phyloP scores from a whole-genome alignment of 2,797 vertebrate species.

The Atherinosoma microstoma region DNA sequence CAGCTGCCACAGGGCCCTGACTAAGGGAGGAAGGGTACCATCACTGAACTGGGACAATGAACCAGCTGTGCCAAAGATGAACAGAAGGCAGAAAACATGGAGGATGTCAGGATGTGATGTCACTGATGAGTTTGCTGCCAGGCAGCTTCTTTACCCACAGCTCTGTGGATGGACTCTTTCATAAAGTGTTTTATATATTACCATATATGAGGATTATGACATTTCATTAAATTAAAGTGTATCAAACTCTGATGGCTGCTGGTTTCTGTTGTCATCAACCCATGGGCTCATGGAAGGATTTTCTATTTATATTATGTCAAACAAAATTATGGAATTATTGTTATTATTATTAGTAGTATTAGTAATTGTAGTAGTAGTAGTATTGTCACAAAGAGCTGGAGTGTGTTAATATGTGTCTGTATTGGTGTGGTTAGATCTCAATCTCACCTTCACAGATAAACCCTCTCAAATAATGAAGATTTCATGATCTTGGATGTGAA shows the following conservation, averaged over 20 bases:
- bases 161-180: slow-evolving; percentile 30
- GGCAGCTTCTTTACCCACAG: slow-evolving; percentile 61
- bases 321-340: too few species aligned
- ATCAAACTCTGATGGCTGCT: slow-evolving; percentile 3
- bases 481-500: too few species aligned
- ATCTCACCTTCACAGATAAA: background rate
- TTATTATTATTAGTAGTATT: too few species aligned
- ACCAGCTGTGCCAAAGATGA: slow-evolving; percentile 19
- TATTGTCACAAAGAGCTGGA: background rate
- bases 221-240: slow-evolving; percentile 45
- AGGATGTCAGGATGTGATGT: slow-evolving; percentile 16
- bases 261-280: slow-evolving; percentile 7
- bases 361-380: too few species aligned
- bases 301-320: background rate
- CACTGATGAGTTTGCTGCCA: slow-evolving; percentile 71
- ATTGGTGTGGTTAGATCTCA: too few species aligned
- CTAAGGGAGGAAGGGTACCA: background rate
- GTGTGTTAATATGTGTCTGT: background rate
- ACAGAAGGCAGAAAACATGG: slow-evolving; percentile 1
- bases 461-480: background rate
- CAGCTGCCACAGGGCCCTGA: background rate
- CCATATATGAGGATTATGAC: slow-evolving; percentile 31
- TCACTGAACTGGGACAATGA: background rate
- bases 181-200: slow-evolving; percentile 41
- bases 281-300: background rate